Percentiles rank a stretch among this genome's conserved stretches.
Evolutionary conservation across 2,888 invertebrate genomes (phyloP).

Genomic region (Synergus laeviventris): DNA sequence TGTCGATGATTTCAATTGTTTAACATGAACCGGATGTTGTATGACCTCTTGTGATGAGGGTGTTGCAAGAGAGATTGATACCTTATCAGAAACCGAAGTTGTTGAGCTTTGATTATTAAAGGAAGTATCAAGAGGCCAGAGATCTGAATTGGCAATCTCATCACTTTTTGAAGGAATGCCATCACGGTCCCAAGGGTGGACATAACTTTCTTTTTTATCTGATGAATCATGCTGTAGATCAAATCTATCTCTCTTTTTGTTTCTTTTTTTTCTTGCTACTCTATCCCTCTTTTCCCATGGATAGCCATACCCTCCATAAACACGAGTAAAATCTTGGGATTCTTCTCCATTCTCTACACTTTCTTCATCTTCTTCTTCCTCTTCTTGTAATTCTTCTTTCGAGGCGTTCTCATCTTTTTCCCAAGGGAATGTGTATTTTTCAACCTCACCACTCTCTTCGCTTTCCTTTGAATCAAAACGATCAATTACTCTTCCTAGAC

Average conservation of each 20-base stretch:
- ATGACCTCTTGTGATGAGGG: neutral
- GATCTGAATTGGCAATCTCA: neutral
- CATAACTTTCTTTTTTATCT: neutral
- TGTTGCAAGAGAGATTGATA: neutral
- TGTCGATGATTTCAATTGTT: neutral
- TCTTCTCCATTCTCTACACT: conserved; percentile 46
- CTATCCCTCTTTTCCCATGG: conserved; percentile 72
- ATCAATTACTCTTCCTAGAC: conserved; percentile 46
- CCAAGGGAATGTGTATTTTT: conserved; percentile 67
- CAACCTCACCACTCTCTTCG: conserved; percentile 54
- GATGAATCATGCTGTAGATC: too few relatives aligned
- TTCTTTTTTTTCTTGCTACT: conserved; percentile 56
- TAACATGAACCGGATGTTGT: neutral
- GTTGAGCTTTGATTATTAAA: neutral
- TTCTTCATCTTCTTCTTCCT: conserved; percentile 50
- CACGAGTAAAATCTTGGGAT: conserved; percentile 49
- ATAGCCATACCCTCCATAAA: conserved; percentile 64
- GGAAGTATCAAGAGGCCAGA: neutral
- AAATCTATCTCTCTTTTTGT: conserved; percentile 45
- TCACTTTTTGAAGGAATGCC: neutral
- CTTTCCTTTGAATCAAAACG: conserved; percentile 43
- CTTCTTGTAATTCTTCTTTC: conserved; percentile 52
- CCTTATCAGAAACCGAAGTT: neutral
- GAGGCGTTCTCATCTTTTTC: conserved; percentile 56
- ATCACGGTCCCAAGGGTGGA: neutral